A percentile compares a stretch with the other conserved stretches of the same genome.
These are phyloP conservation scores for Parnassius smintheus DNA, from an alignment of 2,888 invertebrate species.

Conservation along the genomic window DNA sequence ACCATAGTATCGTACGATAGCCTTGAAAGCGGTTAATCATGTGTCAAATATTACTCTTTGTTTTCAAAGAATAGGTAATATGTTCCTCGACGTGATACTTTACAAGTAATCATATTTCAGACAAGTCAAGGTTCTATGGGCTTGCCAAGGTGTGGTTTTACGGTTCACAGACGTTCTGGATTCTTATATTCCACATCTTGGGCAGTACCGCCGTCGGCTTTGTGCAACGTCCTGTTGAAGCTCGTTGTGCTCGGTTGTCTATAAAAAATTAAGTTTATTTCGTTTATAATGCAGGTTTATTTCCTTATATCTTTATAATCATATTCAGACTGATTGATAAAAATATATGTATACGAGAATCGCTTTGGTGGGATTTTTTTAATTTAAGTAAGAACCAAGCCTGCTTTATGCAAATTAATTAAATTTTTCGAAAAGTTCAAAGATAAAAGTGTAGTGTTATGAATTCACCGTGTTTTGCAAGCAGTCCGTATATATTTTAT, in stretches of 20 bases:
- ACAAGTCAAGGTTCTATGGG: constrained; percentile 66
- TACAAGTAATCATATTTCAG: constrained; percentile 35
- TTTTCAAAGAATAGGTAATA: constrained; percentile 19
- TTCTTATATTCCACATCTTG: constrained; percentile 47
- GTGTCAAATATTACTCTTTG: constrained; percentile 23
- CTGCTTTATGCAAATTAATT: not conserved
- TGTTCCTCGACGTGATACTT: constrained; percentile 7
- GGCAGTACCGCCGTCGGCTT: constrained; percentile 60
- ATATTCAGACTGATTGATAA: no score
- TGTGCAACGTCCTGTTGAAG: constrained; percentile 54
- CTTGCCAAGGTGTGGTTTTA: constrained; percentile 63
- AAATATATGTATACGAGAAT: no score
- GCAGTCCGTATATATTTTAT: constrained; percentile 69
- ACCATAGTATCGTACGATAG: not conserved
- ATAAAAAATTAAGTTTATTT: constrained; percentile 2
- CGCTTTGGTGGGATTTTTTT: no score
- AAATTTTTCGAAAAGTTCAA: not conserved
- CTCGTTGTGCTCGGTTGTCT: constrained; percentile 50
- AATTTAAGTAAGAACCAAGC: no score
- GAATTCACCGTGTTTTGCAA: constrained; percentile 69
- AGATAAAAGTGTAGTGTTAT: constrained; percentile 36
- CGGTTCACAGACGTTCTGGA: constrained; percentile 51
- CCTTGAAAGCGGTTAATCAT: constrained; percentile 16
- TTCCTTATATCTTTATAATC: no score
- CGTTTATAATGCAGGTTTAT: no score